Base-by-base conservation (phyloP, 2,888 invertebrate genomes). In the Xylota segnis region DNA sequence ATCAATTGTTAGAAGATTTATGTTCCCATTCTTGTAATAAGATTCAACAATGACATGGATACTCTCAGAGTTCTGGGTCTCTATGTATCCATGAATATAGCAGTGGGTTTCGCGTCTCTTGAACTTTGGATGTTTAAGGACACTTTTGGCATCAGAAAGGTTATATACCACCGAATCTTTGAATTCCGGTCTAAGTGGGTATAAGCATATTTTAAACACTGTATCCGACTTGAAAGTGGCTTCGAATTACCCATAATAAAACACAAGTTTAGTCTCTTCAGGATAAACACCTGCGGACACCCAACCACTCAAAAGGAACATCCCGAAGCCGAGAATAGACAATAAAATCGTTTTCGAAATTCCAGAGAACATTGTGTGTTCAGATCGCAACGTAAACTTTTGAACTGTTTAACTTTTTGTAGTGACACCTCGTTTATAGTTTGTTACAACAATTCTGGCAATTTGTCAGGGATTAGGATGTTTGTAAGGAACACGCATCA, bases 21-120 rank as follows among this genome's bases (percentile, higher is more conserved):
- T 77, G 43, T 84, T 81, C 5, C 54, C 50, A 1, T 88, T 78
- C 16, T 82, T 84, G 4, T 81, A 18, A 59, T 89, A 89, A 0
- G 89, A 87, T 56, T 88, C 86, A 4, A 87, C 84, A 40, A 89
- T 88, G 10, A 88, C 83, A 91, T 92, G 92, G 86, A 94, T 91
- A 89, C 94, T 94, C 88, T 94, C 93, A 70, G 93, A 92, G 43
- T 92, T 91, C 1, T 93, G 93, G 1, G 92, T 90, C 89, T 94
- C 94, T 83, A 93, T 93, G 87, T 93, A 94, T 10, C 94, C 94
- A 88, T 94, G 94, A 14, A 93, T 90, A 89, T 94, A 94, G 4
- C 94, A 87, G 2, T 94, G 92, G 0, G 93, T 93, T 9, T 93
- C 47, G 7, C 58, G 50, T 5, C 63, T 16, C 3, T 27, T 27